These are phyloP conservation scores for Papilio glaucus DNA, from an alignment of 1,140 invertebrate species.

Conservation along the genomic window DNA sequence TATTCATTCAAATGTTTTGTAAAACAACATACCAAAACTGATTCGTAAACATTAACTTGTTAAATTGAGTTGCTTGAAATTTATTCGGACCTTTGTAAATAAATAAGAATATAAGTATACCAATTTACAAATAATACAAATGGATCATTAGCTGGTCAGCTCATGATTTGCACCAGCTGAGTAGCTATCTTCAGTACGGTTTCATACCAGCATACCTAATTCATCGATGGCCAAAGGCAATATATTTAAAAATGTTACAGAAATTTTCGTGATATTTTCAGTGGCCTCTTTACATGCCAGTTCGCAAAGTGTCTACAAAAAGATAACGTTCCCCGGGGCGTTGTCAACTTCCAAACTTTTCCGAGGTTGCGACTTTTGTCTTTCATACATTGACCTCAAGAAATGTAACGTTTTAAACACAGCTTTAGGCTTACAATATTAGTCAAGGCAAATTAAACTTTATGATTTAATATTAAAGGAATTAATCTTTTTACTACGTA, in stretches of 20 bases:
- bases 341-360: slow-evolving; percentile 3
- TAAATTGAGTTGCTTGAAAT: background rate
- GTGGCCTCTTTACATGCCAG: slow-evolving; percentile 1
- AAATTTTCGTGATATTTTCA: slow-evolving; percentile 1
- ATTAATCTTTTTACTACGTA: background rate
- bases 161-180: too few species aligned
- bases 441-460: background rate
- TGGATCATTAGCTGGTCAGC: too few species aligned
- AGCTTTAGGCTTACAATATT: background rate
- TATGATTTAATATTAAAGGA: background rate
- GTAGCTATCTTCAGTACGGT: too few species aligned
- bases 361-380: slow-evolving; percentile 12
- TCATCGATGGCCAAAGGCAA: too few species aligned
- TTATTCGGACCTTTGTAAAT: background rate
- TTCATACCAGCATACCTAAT: too few species aligned
- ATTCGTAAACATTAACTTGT: background rate
- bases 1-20: slow-evolving; percentile 4
- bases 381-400: background rate
- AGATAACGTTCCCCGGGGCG: slow-evolving; percentile 13
- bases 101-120: too few species aligned
- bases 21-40: background rate
- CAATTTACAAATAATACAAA: too few species aligned
- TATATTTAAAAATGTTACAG: background rate
- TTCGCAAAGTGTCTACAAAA: slow-evolving; percentile 3
- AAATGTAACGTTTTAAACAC: background rate